Conservation (phyloP, 2,888 invertebrate species). For the Epinotia nisella region DNA sequence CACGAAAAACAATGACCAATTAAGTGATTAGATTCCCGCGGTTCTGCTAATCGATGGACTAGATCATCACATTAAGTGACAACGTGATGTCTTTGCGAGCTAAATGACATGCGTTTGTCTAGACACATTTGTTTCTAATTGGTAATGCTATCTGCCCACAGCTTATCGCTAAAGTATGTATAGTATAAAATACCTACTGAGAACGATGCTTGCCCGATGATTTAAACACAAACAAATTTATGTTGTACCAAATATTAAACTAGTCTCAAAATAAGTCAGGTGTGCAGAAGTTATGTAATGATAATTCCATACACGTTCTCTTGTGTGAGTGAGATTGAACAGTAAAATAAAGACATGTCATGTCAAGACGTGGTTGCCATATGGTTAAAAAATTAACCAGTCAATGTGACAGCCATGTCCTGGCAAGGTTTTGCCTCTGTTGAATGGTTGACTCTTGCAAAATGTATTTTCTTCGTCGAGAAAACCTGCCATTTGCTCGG, state of each 20-base stretch:
- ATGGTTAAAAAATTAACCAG: too few species aligned
- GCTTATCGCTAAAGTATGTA: not conserved
- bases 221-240: not conserved
- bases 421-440: too few species aligned
- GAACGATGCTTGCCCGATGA: too few species aligned
- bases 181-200: not conserved
- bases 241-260: not conserved
- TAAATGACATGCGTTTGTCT: slow-evolving; percentile 46
- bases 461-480: too few species aligned
- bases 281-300: not conserved
- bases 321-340: too few species aligned
- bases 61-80: slow-evolving; percentile 63
- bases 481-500: too few species aligned
- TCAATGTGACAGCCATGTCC: too few species aligned
- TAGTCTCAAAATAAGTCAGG: too few species aligned
- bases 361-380: too few species aligned
- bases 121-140: slow-evolving; percentile 34
- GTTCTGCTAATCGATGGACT: slow-evolving; percentile 69
- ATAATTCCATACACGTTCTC: too few species aligned
- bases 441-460: too few species aligned
- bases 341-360: too few species aligned
- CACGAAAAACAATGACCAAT: slow-evolving; percentile 68
- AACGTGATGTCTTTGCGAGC: slow-evolving; percentile 58
- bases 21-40: slow-evolving; percentile 75
- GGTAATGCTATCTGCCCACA: slow-evolving; percentile 13